phyloP scores from a whole-genome alignment of 2,797 vertebrate species.

The Aselliscus stoliczkanus region DNA sequence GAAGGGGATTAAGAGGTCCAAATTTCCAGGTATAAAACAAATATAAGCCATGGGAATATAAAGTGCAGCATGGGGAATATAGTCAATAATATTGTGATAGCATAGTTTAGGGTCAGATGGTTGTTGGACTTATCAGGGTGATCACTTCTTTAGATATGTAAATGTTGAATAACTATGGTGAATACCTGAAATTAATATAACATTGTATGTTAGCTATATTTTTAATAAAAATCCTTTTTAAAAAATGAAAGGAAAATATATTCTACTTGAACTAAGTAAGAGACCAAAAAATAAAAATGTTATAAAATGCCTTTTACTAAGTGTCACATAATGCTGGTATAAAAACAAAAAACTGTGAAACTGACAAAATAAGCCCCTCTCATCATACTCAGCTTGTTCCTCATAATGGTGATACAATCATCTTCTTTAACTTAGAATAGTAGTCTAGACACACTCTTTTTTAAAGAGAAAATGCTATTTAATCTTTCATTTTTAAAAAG shows the following conservation, averaged over 20 bases:
- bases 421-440: conserved; percentile 39
- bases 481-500: conserved; percentile 66
- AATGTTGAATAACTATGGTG: too few species aligned
- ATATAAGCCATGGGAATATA: too few species aligned
- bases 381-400: conserved; percentile 32
- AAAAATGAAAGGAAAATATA: background rate
- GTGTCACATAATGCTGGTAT: background rate
- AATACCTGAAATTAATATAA: too few species aligned
- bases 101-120: too few species aligned
- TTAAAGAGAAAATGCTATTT: conserved; percentile 56
- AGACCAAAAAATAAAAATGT: background rate
- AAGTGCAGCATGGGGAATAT: too few species aligned
- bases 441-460: conserved; percentile 6
- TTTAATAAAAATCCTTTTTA: too few species aligned
- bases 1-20: too few species aligned
- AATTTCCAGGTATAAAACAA: too few species aligned
- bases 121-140: too few species aligned
- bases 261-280: background rate
- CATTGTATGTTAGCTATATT: too few species aligned
- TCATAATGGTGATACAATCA: conserved; percentile 52
- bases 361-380: background rate
- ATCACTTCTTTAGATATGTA: too few species aligned
- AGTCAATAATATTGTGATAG: too few species aligned
- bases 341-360: background rate
- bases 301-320: background rate